Evolutionary conservation across 2,888 invertebrate species (phyloP), one percentile per base, ranked within the genome.

Genomic region (Drosophila differens): DNA sequence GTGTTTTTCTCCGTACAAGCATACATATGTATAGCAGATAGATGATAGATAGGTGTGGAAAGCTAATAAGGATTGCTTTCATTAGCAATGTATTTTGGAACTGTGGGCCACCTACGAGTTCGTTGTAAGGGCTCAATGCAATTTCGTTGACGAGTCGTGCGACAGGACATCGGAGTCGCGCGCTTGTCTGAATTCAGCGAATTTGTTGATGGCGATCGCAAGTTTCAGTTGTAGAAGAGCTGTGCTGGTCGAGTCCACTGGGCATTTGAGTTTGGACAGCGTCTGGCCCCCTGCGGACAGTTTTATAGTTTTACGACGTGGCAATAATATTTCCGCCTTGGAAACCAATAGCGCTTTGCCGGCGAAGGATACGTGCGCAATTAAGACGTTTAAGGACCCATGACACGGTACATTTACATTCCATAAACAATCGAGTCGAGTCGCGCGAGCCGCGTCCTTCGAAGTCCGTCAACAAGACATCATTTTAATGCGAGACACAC

Each of bases 301-400:
- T 91, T 93, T 92, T 92, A 93, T 93, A 85, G 76, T 90, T 93
- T 93, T 92, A 93, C 81, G 91, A 88, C 88, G 82, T 83, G 90
- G 85, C 91, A 91, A 93, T 92, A 91, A 93, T 91, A 91, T 91
- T 92, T 91, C 90, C 83, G 83, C 90, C 83, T 89, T 85, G 88
- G 88, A 90, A 91, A 86, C 89, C 83, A 79, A 83, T 83, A 83
- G 77, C 83, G 68, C 81, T 59, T 81, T 71, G 51, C 74, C 60
- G 62, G 70, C 77, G 91, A 91, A 89, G 91, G 90, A 91, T 91
- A 81, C 78, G 82, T 76, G 76, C 75, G 90, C 92, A 90, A 92
- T 92, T 92, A 91, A 92, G 91, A 84, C 77, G 79, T 90, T 85
- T 92, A 88, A 91, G 89, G 82, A 89, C 85, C 85, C 82, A 91